Percentiles rank a stretch among this genome's conserved stretches.
Evolutionary conservation across 2,113 vertebrate genomes (phyloP).

Genomic region (Hoplias malabaricus): DNA sequence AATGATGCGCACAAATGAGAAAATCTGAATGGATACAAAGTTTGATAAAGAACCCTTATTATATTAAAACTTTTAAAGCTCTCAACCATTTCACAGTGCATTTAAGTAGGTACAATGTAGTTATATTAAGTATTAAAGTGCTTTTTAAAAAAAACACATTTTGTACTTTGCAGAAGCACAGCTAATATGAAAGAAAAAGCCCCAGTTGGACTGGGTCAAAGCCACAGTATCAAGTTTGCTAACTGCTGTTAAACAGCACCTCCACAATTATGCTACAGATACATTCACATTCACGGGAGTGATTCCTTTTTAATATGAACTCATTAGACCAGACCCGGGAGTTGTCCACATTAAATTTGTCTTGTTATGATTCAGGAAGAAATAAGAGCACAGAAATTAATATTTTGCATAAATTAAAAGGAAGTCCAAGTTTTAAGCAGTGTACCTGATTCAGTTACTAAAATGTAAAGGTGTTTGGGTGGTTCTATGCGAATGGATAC

Average conservation of each 20-base stretch:
- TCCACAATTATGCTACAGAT: background rate
- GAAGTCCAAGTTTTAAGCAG: too few species aligned
- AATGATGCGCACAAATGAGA: background rate
- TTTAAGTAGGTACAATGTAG: background rate
- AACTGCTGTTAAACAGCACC: background rate
- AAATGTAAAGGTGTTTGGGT: too few species aligned
- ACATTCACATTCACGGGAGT: conserved; percentile 38
- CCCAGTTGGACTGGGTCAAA: too few species aligned
- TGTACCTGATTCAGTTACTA: too few species aligned
- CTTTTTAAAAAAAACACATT: conserved; percentile 31
- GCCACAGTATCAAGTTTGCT: too few species aligned
- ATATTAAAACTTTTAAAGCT: background rate
- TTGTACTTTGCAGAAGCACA: background rate
- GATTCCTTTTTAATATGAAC: background rate
- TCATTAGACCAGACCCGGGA: background rate
- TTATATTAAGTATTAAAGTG: conserved; percentile 39
- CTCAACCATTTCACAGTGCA: background rate
- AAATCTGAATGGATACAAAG: background rate
- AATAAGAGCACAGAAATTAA: too few species aligned
- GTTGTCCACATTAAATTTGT: background rate
- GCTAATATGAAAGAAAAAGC: background rate
- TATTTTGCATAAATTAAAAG: too few species aligned
- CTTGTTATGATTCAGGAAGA: background rate
- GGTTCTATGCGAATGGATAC: too few species aligned
- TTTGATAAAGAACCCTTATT: background rate